phyloP scores from a whole-genome alignment of 2,797 vertebrate species.

The Hephaestus fuliginosus region DNA sequence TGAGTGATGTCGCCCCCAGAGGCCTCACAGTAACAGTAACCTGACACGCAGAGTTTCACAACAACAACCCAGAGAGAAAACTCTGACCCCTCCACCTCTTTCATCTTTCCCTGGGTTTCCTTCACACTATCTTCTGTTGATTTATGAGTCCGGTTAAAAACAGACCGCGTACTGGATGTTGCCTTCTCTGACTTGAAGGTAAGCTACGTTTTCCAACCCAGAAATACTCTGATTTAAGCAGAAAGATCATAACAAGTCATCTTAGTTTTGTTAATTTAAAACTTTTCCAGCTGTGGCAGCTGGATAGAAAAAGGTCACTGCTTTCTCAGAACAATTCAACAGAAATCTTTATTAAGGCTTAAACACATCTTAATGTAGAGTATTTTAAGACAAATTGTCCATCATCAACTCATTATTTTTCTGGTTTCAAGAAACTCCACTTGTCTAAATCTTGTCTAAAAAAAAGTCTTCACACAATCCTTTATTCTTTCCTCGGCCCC shows the following conservation, averaged over 20 bases:
- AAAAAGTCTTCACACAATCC: neutral
- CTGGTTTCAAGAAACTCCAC: neutral
- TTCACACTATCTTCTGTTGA: neutral
- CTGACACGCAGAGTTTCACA: conserved; percentile 72
- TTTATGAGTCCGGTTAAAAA: conserved; percentile 5
- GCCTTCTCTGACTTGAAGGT: neutral
- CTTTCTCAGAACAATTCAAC: conserved; percentile 2
- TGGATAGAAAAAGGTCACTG: neutral
- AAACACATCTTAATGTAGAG: neutral
- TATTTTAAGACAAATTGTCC: neutral
- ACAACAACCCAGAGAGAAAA: conserved; percentile 46
- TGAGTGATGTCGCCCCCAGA: conserved; percentile 44
- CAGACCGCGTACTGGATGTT: neutral
- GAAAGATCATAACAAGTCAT: neutral
- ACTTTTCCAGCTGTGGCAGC: neutral
- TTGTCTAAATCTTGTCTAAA: neutral
- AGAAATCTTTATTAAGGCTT: neutral
- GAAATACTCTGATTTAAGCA: neutral
- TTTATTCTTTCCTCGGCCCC: neutral
- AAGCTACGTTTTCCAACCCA: neutral
- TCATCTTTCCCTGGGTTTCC: conserved; percentile 16
- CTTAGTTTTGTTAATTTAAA: neutral
- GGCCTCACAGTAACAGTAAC: conserved; percentile 64
- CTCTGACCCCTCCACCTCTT: conserved; percentile 48
- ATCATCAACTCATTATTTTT: neutral